phyloP scores from a whole-genome alignment of 2,888 invertebrate species.

The Drosophila subquinaria region DNA sequence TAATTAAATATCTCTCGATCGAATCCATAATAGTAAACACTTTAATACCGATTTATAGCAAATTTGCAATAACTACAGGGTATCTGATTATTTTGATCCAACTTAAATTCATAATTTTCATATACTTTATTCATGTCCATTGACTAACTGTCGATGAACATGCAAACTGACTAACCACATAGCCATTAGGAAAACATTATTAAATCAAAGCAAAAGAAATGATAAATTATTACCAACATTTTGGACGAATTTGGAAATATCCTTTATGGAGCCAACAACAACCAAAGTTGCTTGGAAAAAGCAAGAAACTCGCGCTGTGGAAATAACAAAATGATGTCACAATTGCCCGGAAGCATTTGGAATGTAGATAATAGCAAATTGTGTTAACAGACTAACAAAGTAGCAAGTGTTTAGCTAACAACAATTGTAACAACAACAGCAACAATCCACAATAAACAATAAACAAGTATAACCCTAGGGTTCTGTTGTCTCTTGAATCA shows the following conservation, averaged over 20 bases:
- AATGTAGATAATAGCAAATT: conserved; percentile 2
- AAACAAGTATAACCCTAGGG: conserved; percentile 14
- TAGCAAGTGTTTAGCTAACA: conserved; percentile 64
- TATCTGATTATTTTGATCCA: neutral
- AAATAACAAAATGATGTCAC: conserved; percentile 11
- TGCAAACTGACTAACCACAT: conserved; percentile 41
- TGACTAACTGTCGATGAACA: conserved; percentile 53
- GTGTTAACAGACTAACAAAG: conserved; percentile 20
- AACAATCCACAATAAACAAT: conserved; percentile 15
- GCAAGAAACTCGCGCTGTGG: neutral
- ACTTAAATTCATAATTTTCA: conserved; percentile 33
- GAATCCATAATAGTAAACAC: neutral
- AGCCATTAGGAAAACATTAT: conserved; percentile 22
- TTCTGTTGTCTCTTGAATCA: conserved; percentile 24
- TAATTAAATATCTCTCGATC: too few species aligned
- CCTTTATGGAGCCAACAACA: neutral
- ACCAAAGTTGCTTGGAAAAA: neutral
- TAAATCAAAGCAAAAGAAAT: conserved; percentile 26
- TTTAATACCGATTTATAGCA: neutral
- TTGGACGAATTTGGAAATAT: conserved; percentile 1
- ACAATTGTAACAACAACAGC: conserved; percentile 32
- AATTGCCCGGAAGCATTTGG: conserved; percentile 64
- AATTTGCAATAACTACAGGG: conserved; percentile 1
- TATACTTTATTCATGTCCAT: neutral
- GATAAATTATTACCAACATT: neutral